These are phyloP conservation scores for Apotomis turbidana DNA, from an alignment of 2,888 invertebrate species.

Conservation along the genomic window DNA sequence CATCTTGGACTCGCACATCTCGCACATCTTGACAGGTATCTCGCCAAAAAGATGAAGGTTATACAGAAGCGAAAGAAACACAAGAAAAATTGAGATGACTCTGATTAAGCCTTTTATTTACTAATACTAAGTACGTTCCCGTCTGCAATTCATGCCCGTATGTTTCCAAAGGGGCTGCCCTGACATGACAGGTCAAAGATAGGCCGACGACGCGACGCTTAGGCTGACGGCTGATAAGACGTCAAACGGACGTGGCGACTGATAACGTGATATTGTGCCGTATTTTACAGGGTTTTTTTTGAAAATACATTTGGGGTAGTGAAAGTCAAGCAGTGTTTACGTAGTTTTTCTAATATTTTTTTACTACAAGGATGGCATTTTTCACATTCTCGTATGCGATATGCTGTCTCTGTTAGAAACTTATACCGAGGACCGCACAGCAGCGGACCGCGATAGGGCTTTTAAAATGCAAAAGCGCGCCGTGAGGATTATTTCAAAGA, in stretches of 20 bases:
- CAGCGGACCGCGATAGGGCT: too few species aligned
- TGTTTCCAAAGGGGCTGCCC: slow-evolving; percentile 35
- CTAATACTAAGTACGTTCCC: not conserved
- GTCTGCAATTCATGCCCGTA: slow-evolving; percentile 6
- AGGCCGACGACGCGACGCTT: slow-evolving; percentile 43
- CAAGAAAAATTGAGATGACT: too few species aligned
- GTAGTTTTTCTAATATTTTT: not conserved
- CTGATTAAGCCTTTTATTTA: not conserved
- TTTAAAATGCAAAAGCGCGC: too few species aligned
- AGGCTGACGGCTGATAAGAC: slow-evolving; percentile 48
- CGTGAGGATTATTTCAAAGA: too few species aligned
- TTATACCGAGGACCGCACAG: too few species aligned
- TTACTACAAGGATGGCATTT: not conserved
- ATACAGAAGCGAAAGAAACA: too few species aligned
- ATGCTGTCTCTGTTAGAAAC: too few species aligned
- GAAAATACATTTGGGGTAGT: slow-evolving; percentile 11
- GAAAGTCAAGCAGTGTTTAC: not conserved
- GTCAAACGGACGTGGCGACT: slow-evolving; percentile 35
- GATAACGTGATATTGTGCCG: slow-evolving; percentile 32
- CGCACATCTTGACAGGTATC: too few species aligned
- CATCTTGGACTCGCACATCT: too few species aligned
- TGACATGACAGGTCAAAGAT: slow-evolving; percentile 48
- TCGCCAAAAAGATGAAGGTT: too few species aligned
- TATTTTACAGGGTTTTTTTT: slow-evolving; percentile 18
- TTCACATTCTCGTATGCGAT: too few species aligned